phyloP scores from a whole-genome alignment of 2,797 vertebrate species.

The Microhierax caerulescens region DNA sequence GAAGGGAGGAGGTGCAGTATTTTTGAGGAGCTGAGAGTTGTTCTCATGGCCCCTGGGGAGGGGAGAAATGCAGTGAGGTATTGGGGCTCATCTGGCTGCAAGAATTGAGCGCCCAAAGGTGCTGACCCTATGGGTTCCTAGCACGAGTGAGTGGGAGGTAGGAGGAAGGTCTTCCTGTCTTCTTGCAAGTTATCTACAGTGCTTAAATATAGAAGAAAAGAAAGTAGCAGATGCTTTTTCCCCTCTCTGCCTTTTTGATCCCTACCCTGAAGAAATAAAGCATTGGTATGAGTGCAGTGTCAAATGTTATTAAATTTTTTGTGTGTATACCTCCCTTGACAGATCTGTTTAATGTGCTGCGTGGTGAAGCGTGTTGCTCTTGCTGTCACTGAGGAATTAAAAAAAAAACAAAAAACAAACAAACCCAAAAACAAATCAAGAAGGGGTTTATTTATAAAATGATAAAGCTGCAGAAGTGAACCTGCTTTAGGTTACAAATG shows the following conservation, averaged over 20 bases:
- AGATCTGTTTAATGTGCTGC: neutral
- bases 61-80: neutral
- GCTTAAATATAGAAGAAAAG: neutral
- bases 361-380: neutral
- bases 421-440: neutral
- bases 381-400: neutral
- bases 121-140: neutral
- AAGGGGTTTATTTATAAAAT: neutral
- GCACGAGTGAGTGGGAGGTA: rapidly evolving
- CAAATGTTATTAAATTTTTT: neutral
- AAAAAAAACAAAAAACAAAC: too few species aligned
- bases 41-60: neutral
- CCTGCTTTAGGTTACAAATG: neutral
- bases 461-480: neutral
- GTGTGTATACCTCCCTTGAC: neutral
- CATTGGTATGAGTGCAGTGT: neutral
- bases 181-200: neutral
- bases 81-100: neutral
- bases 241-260: neutral
- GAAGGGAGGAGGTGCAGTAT: neutral
- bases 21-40: neutral
- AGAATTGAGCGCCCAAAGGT: neutral
- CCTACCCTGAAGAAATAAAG: neutral
- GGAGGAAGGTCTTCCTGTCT: neutral
- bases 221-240: neutral